These are phyloP conservation scores for Pachymerium ferrugineum DNA, from an alignment of 2,888 invertebrate species.

Conservation along the genomic window DNA sequence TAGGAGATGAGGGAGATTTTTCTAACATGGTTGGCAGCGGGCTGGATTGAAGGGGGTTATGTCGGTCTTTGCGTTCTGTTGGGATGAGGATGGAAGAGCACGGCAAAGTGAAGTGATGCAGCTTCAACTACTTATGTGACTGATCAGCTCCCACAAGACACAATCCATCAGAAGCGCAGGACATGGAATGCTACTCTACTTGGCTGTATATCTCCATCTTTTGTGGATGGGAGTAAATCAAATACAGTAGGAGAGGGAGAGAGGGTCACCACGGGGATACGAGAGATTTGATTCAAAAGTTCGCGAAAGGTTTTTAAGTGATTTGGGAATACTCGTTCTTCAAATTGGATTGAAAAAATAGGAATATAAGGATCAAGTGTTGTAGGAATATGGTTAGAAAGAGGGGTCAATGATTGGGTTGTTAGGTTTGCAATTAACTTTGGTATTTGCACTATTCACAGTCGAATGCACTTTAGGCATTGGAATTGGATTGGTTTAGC, in stretches of 20 bases:
- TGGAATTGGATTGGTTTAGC: conserved; percentile 7
- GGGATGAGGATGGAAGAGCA: conserved; percentile 5
- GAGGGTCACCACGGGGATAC: background rate
- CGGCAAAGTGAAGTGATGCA: background rate
- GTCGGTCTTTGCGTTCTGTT: conserved; percentile 1
- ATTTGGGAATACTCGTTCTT: no score
- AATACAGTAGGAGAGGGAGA: no score
- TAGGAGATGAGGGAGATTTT: conserved; percentile 7
- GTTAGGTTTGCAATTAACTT: background rate
- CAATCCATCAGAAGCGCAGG: conserved; percentile 25
- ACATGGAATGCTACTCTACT: conserved; percentile 30
- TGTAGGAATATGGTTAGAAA: no score
- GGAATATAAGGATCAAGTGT: no score
- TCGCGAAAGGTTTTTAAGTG: no score
- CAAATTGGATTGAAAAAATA: no score
- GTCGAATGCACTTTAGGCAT: conserved; percentile 12
- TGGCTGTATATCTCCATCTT: background rate
- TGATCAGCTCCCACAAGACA: conserved; percentile 19
- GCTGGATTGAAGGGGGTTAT: conserved; percentile 18
- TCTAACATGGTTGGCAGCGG: background rate
- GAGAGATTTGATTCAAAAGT: no score
- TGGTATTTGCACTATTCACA: background rate
- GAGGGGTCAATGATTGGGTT: background rate
- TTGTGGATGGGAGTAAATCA: background rate
- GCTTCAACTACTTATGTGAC: conserved; percentile 14